These are phyloP conservation scores for Meloe dianella DNA, from an alignment of 2,888 invertebrate genomes.

Conservation along the genomic window DNA sequence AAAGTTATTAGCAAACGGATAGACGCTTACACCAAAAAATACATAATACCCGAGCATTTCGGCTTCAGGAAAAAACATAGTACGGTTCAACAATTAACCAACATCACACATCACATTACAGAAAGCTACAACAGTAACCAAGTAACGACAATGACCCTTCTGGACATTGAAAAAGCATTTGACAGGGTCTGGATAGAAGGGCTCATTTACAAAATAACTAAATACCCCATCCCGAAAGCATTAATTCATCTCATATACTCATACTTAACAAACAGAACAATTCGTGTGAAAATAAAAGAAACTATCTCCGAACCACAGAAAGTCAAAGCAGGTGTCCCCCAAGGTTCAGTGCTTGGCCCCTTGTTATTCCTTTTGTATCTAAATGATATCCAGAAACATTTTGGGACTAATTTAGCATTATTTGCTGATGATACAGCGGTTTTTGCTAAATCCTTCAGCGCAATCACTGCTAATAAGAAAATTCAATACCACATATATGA, in stretches of 20 bases:
- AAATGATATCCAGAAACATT: slow-evolving; percentile 27
- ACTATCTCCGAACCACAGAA: slow-evolving; percentile 26
- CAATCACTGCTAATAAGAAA: slow-evolving; percentile 19
- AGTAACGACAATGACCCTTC: slow-evolving; percentile 40
- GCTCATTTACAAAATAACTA: slow-evolving; percentile 40
- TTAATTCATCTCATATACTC: slow-evolving; percentile 36
- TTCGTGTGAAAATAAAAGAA: slow-evolving; percentile 36
- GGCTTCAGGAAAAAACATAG: slow-evolving; percentile 43
- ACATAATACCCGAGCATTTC: slow-evolving; percentile 36
- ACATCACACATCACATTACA: slow-evolving; percentile 39
- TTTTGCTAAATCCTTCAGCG: slow-evolving; percentile 24
- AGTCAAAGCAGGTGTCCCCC: slow-evolving; percentile 45
- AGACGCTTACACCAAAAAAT: slow-evolving; percentile 14
- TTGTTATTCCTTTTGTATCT: slow-evolving; percentile 26
- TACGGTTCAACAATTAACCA: slow-evolving; percentile 42
- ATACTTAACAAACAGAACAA: slow-evolving; percentile 37
- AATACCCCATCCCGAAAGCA: slow-evolving; percentile 31
- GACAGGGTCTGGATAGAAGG: slow-evolving; percentile 46
- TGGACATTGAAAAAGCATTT: slow-evolving; percentile 38
- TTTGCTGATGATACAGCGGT: slow-evolving; percentile 35
- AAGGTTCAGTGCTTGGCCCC: slow-evolving; percentile 35
- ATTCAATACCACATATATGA: slow-evolving; percentile 22
- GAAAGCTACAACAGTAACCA: slow-evolving; percentile 38
- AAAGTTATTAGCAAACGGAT: not conserved
- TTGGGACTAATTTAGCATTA: slow-evolving; percentile 27